Percentiles rank a stretch among this genome's conserved stretches.
These are phyloP conservation scores for Bicyclus anynana DNA, from an alignment of 1,140 invertebrate genomes.

Conservation along the genomic window DNA sequence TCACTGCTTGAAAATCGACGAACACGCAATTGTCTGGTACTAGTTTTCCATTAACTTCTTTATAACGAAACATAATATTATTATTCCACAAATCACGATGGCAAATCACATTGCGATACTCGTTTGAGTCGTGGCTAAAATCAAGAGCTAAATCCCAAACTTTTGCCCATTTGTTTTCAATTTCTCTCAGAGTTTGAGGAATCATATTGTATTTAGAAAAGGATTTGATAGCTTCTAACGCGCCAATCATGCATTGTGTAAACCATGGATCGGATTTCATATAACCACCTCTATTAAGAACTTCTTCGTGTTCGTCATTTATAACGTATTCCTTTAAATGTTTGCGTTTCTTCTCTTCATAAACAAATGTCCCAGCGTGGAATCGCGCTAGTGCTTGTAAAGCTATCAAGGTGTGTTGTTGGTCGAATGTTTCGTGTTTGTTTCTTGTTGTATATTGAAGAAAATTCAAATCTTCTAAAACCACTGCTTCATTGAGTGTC, in stretches of 20 bases:
- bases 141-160: slow-evolving; percentile 46
- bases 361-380: slow-evolving; percentile 58
- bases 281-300: slow-evolving; percentile 48
- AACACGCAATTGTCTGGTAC: slow-evolving; percentile 74
- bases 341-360: slow-evolving; percentile 49
- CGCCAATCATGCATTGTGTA: slow-evolving; percentile 50
- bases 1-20: slow-evolving; percentile 79
- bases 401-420: slow-evolving; percentile 50
- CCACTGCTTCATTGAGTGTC: slow-evolving; percentile 45
- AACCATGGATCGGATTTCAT: slow-evolving; percentile 42
- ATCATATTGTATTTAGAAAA: slow-evolving; percentile 46
- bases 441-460: slow-evolving; percentile 43
- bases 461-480: slow-evolving; percentile 59
- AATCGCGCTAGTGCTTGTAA: slow-evolving; percentile 55
- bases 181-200: slow-evolving; percentile 27
- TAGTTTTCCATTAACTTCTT: slow-evolving; percentile 26
- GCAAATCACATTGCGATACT: slow-evolving; percentile 75
- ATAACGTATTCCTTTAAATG: slow-evolving; percentile 36
- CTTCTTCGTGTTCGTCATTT: slow-evolving; percentile 41
- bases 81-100: slow-evolving; percentile 82
- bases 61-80: slow-evolving; percentile 80
- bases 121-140: slow-evolving; percentile 35
- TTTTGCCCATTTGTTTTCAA: slow-evolving; percentile 46
- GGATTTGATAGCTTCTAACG: slow-evolving; percentile 46
- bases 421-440: slow-evolving; percentile 55